Conservation (phyloP, 2,113 vertebrate genomes). For the Cyphotilapia sp. region DNA sequence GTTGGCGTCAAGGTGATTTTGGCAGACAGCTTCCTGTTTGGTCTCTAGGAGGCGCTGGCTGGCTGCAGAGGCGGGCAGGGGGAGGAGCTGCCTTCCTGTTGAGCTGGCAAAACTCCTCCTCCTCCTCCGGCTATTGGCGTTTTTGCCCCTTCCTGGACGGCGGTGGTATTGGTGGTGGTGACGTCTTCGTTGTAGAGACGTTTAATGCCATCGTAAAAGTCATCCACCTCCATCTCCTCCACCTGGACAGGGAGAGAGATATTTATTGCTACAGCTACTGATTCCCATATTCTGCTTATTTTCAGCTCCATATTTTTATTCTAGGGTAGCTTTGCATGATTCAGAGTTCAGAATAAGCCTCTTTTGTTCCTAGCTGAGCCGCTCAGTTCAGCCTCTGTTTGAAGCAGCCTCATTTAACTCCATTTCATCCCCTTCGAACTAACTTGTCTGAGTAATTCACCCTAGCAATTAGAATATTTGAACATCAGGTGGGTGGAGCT, state of each 20-base stretch:
- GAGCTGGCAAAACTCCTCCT: conserved; percentile 50
- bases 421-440: background rate
- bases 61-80: conserved; percentile 92
- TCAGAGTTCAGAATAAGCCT: background rate
- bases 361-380: background rate
- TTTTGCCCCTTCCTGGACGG: conserved; percentile 63
- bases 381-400: background rate
- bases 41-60: conserved; percentile 78
- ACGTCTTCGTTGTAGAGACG: conserved; percentile 92
- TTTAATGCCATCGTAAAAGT: conserved; percentile 95
- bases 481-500: background rate
- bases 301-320: background rate
- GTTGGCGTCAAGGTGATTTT: background rate
- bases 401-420: background rate
- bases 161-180: background rate
- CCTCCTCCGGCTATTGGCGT: conserved; percentile 44
- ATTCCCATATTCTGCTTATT: background rate
- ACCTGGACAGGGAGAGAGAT: conserved; percentile 54
- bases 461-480: background rate
- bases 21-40: background rate
- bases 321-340: background rate
- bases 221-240: conserved; percentile 95
- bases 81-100: conserved; percentile 76
- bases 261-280: background rate
- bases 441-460: background rate